Conservation (phyloP, 2,113 vertebrate species). For the Toxotes chatareus region DNA sequence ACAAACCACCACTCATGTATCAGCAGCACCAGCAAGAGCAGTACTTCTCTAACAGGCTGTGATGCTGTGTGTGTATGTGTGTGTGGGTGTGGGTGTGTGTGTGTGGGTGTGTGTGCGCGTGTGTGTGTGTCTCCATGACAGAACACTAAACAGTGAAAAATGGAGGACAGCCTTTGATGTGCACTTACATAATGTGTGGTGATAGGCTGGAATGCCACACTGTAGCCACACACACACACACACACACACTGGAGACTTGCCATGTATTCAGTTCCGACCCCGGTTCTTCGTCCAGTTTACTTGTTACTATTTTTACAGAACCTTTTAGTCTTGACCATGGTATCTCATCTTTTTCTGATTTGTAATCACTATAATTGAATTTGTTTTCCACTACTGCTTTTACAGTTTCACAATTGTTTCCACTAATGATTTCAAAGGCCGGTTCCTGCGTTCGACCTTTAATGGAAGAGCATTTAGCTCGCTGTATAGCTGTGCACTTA, state of each 20-base stretch:
- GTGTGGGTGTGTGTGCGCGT: conserved; percentile 27
- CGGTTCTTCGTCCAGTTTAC: conserved; percentile 10
- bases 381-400: background rate
- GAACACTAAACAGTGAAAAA: conserved; percentile 45
- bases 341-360: conserved; percentile 3
- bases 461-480: background rate
- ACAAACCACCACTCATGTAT: conserved; percentile 11
- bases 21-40: background rate
- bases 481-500: too few species aligned
- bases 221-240: conserved; percentile 2
- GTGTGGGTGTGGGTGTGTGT: background rate
- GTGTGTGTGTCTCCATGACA: background rate
- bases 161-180: conserved; percentile 66
- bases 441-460: background rate
- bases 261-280: background rate
- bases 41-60: conserved; percentile 6
- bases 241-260: conserved; percentile 13
- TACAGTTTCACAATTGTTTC: background rate
- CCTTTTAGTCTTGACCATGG: background rate
- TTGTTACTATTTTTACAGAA: background rate
- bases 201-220: conserved; percentile 56
- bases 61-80: conserved; percentile 15
- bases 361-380: background rate
- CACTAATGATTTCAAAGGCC: background rate
- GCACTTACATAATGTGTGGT: conserved; percentile 60